A percentile compares a stretch with the other conserved stretches of the same genome.
Conservation (phyloP, 2,888 invertebrate genomes). For the Xestia xanthographa region DNA sequence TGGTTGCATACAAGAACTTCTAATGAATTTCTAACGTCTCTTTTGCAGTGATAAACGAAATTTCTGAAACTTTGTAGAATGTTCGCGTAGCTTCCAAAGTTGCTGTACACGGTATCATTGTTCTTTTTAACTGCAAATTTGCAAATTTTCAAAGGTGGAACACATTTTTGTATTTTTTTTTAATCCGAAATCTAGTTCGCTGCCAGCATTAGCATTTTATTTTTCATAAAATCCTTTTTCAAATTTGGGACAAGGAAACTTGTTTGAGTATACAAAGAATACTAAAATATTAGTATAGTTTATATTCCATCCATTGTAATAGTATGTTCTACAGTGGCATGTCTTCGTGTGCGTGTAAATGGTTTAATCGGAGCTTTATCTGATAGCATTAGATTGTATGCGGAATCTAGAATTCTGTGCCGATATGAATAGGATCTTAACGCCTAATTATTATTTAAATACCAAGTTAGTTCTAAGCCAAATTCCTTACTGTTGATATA, state of each 20-base stretch:
- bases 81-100: constrained; percentile 3
- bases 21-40: constrained; percentile 23
- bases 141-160: constrained; percentile 41
- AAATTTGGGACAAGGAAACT: neutral
- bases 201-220: constrained; percentile 14
- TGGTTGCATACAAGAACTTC: constrained; percentile 50
- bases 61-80: constrained; percentile 16
- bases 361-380: constrained; percentile 17
- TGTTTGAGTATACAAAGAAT: constrained; percentile 7
- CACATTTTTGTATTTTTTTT: no score
- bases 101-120: constrained; percentile 5
- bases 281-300: neutral
- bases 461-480: neutral
- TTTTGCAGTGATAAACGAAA: constrained; percentile 22
- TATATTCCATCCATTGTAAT: neutral
- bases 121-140: constrained; percentile 33
- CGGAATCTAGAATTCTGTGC: constrained; percentile 12
- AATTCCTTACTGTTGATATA: neutral
- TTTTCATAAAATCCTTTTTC: constrained; percentile 5
- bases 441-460: constrained; percentile 21
- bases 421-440: constrained; percentile 12
- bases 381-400: constrained; percentile 24
- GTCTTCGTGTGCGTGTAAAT: constrained; percentile 14
- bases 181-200: constrained; percentile 27
- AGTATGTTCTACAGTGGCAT: neutral